Evolutionary conservation across 2,797 vertebrate genomes (phyloP), one percentile per base, ranked within the genome.

Genomic region (Rhabdophis nuchalis): DNA sequence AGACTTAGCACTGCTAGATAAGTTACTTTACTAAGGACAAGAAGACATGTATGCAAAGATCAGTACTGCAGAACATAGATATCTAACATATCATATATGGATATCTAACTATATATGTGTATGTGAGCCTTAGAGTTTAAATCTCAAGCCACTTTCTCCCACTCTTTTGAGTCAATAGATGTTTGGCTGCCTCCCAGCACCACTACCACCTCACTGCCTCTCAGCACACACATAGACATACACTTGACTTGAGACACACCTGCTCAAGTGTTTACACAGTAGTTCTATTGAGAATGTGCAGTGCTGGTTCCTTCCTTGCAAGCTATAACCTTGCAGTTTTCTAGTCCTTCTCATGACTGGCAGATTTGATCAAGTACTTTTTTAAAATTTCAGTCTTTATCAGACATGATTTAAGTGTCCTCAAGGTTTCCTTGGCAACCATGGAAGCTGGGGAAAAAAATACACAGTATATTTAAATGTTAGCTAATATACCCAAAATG

Each of bases 401-500:
- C 52, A 64, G 52, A 57, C 53, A n/a, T 27, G 29, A 64, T 41
- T 46, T 68, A 87, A 46, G 13, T 56, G 12, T 72, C 20, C 32
- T 87, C 32, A 72, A 61, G 25, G 50, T 46, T 87, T 87, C 54
- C 90, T 91, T 41, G 29, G 53, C 36, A 91, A 82, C 27, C 18
- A 56, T 58, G 64, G 64, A 72, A 25, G 53, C 10, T 32, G 64
- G n/a, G n/a, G n/a, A 58, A 91, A 88, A 41, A 16, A 3, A 29
- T 61, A 29, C 29, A 61, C 60, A 13, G 60, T 41, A 14, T 23
- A 82, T 85, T 90, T 58, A 60, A 36, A 90, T 53, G 5, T 27
- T 20, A 27, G 56, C 29, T 85, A 54, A 92, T 16, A 11, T 88
- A 85, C 29, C 60, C 20, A 92, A n/a, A 57, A 88, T 25, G 23